Evolutionary conservation across 1,140 invertebrate species (phyloP).

Genomic region (Megalonaias nervosa): DNA sequence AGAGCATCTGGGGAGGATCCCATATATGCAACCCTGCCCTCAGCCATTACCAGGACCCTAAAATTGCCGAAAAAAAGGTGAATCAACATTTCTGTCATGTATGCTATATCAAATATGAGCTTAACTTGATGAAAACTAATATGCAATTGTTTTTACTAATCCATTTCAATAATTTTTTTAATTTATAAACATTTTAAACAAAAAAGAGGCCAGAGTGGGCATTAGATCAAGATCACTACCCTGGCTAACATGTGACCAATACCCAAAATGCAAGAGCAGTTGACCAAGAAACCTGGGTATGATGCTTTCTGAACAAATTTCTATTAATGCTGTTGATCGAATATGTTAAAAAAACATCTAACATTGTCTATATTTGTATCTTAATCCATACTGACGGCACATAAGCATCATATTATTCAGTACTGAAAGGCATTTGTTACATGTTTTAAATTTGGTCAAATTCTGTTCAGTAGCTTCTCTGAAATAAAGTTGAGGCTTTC

Average conservation of each 20-base stretch:
- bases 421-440: too few relatives aligned
- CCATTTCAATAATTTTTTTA: not conserved
- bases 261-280: too few relatives aligned
- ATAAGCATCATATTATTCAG: too few relatives aligned
- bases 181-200: not conserved
- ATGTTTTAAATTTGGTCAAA: too few relatives aligned
- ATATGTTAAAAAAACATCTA: too few relatives aligned
- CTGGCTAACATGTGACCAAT: too few relatives aligned
- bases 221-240: not conserved
- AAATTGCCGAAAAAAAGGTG: slow-evolving; percentile 13
- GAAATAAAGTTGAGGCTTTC: too few relatives aligned
- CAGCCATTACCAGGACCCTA: slow-evolving; percentile 87
- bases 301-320: not conserved
- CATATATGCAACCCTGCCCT: slow-evolving; percentile 92
- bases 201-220: not conserved
- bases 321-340: not conserved
- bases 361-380: too few relatives aligned
- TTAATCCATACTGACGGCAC: too few relatives aligned
- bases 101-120: not conserved
- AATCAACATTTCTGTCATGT: not conserved
- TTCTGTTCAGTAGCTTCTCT: too few relatives aligned
- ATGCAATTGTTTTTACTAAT: not conserved
- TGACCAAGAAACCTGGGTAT: not conserved
- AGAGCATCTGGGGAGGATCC: slow-evolving; percentile 86
- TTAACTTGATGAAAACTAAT: not conserved